A percentile compares a stretch with the other conserved stretches of the same genome.
These are phyloP conservation scores for Carapus acus DNA, from an alignment of 2,797 vertebrate species.

Conservation along the genomic window DNA sequence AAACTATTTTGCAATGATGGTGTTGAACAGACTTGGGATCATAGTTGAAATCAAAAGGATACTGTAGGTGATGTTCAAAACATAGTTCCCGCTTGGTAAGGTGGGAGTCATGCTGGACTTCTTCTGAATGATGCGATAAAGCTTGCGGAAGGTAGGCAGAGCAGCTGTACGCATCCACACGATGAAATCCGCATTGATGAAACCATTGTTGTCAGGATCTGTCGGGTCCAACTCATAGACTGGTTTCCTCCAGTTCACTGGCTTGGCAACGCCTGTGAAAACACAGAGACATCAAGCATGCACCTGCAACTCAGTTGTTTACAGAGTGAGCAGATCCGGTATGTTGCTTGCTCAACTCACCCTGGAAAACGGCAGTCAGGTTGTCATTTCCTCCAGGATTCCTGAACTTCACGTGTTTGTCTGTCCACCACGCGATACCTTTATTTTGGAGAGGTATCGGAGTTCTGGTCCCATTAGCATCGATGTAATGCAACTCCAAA, in stretches of 20 bases:
- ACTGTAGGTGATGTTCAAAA: conserved; percentile 87
- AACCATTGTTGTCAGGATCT: conserved; percentile 86
- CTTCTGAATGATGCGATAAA: conserved; percentile 91
- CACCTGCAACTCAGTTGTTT: background rate
- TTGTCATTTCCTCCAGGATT: conserved; percentile 81
- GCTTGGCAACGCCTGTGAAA: conserved; percentile 81
- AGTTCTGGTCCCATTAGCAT: conserved; percentile 67
- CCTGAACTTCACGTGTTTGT: conserved; percentile 96
- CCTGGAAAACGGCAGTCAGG: conserved; percentile 79
- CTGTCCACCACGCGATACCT: conserved; percentile 98
- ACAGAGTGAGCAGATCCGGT: background rate
- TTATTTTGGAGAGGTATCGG: conserved; percentile 79
- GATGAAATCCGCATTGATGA: conserved; percentile 98
- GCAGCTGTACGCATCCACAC: conserved; percentile 99
- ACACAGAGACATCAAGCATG: conserved; percentile 5
- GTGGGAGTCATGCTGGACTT: conserved; percentile 75
- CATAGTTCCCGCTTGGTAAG: conserved; percentile 84
- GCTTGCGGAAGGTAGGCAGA: conserved; percentile 93
- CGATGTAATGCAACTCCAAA: conserved; percentile 76
- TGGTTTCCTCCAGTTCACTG: conserved; percentile 87
- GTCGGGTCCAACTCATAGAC: conserved; percentile 79
- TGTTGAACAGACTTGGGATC: too few species aligned
- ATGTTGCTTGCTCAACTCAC: conserved; percentile 58
- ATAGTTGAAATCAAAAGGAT: conserved; percentile 82
- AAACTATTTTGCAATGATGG: too few species aligned